Base-by-base conservation (phyloP, 2,113 vertebrate genomes). In the Pogonocichla stellata region DNA sequence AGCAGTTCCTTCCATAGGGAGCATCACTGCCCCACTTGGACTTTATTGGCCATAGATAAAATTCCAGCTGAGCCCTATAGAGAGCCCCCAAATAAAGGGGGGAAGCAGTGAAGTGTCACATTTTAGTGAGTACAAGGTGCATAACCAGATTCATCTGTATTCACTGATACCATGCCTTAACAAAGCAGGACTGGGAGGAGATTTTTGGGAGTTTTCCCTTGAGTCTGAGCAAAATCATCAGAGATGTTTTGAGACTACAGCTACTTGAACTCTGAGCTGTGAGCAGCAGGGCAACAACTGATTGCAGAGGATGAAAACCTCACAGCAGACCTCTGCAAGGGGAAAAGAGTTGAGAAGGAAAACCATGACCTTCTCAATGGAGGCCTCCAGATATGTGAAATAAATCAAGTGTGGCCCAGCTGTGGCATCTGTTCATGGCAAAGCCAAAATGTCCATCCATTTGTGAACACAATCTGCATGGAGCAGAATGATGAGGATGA, bases 81-180 rank as follows among this genome's bases (percentile, higher is more conserved):
- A 57, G 50, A 70, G 1, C 1, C 8, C 22, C 51, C 33, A 40
- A 4, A 4, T 0, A 54, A 42, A 16, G 23, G 1, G 9, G 0
- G 3, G 18, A 61, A 84, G 13, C 2, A 3, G 19, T 25, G 6
- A 48, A 72, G 9, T 1, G 2, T 34, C 53, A 18, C 58, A 14
- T 66, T 73, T 77, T 12, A 65, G 50, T 15, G 22, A 61, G 24
- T 1, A 10, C 26, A 2, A 56, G 28, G 38, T 65, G 8, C 83
- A 53, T 4, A 36, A 65, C 3, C n/a, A 72, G 45, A 23, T 43
- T 12, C 16, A 31, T 18, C 58, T 86, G 18, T 5, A 10, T 15
- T 43, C 19, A 16, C 51, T 38, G 34, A 22, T 1, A 36, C 10
- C 26, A n/a, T 12, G 34, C 61, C 36, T 53, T 12, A 11, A 60